Evolutionary conservation across 2,797 vertebrate genomes (phyloP), one percentile per base, ranked within the genome.

Genomic region (Siniperca undulata): DNA sequence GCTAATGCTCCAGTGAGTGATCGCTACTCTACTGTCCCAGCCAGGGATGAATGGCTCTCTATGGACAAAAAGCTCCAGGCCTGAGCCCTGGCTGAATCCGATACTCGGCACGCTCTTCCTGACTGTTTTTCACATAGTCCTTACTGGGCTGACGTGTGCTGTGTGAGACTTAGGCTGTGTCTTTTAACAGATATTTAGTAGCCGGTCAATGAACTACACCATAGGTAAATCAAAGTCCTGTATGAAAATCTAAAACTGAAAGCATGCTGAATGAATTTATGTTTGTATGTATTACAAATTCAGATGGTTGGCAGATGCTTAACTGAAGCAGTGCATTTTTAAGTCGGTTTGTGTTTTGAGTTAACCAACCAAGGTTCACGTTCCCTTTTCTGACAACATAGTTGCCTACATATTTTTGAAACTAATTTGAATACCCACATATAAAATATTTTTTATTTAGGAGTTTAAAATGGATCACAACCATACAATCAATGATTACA

Each of bases 101-200:
- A 89, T 86, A 81, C 86, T 84, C 88, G 53, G 88, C 86, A 88
- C 82, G 64, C 87, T 91, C 82, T 78, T 70, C 27, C 66, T n/a
- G 73, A 83, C 81, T 86, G 82, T 93, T 93, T 90, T 88, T 91
- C 87, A 91, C 80, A 90, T 87, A 81, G 83, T 64, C 66, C 62
- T 84, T 46, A 72, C 66, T 59, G 20, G 72, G 70, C 42, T 82
- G 83, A 80, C 67, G 22, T 85, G 70, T 68, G 67, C 85, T 66
- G 40, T 72, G 61, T 67, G 70, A 76, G 68, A 52, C 71, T 76
- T 64, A 7, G 8, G 44, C 75, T 64, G 13, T 40, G 76, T 82
- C 70, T 86, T 84, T 85, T 80, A 78, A 73, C 78, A 80, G 78
- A 88, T 84, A 77, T 68, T 76, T 78, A 73, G 77, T 48, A 73